Percentiles rank a stretch among this genome's conserved stretches.
These are phyloP conservation scores for Sipunculus nudus DNA, from an alignment of 2,888 invertebrate genomes.

Conservation along the genomic window DNA sequence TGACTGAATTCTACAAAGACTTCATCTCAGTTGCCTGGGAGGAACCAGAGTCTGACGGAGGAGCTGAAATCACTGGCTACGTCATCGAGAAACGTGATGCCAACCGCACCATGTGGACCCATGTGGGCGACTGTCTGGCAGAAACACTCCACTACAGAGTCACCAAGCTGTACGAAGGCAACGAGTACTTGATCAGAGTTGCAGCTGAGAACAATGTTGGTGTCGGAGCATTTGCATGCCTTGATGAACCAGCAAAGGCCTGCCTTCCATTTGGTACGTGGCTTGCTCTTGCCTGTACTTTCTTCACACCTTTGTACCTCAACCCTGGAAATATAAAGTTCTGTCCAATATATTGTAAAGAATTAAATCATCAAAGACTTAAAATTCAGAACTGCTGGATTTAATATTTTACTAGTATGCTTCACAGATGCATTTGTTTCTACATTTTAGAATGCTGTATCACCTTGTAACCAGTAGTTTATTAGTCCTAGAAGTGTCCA, in stretches of 20 bases:
- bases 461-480: too few species aligned
- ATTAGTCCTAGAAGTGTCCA: too few species aligned
- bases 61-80: constrained; percentile 36
- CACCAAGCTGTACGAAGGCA: constrained; percentile 76
- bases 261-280: constrained; percentile 47
- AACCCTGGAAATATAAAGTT: not conserved
- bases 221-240: constrained; percentile 35
- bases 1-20: constrained; percentile 35
- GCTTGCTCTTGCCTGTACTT: too few species aligned
- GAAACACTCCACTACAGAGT: constrained; percentile 33
- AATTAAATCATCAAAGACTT: too few species aligned
- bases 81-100: constrained; percentile 40
- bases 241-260: constrained; percentile 44
- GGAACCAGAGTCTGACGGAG: constrained; percentile 39
- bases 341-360: too few species aligned
- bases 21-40: constrained; percentile 44
- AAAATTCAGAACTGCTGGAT: too few species aligned
- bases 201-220: constrained; percentile 87
- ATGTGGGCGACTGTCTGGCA: constrained; percentile 17
- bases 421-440: too few species aligned
- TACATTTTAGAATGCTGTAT: too few species aligned
- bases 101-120: constrained; percentile 30
- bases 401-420: too few species aligned
- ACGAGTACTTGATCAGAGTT: constrained; percentile 86
- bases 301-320: not conserved